Base-by-base conservation (phyloP, 2,888 invertebrate genomes). In the Hoplodrina ambigua region DNA sequence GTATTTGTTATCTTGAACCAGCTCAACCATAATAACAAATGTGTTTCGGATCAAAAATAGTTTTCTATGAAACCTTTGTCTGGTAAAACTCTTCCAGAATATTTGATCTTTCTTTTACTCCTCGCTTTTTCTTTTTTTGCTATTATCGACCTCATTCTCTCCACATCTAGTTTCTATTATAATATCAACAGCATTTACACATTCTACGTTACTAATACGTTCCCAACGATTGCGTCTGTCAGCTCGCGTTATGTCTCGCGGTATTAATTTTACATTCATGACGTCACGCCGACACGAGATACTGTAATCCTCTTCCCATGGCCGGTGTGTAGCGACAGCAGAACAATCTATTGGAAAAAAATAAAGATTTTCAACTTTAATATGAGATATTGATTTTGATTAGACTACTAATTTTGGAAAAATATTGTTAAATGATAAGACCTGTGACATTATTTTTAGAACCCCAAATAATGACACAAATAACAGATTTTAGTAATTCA, bases 211-310 rank as follows among this genome's bases (percentile, higher is more conserved):
- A 74, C 84, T 86, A 90, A 90, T 90, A 86, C 82, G 81, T 89
- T 89, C 85, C 90, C 89, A 89, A 91, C 94, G 91, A 94, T 93
- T 89, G 92, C 76, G 75, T 87, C 92, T 92, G 95, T 95, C 95
- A 84, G 90, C 68, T 85, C 90, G 89, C 81, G 91, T 95, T 93
- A 93, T 89, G 88, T 94, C 90, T 89, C 89, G 83, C 87, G 92
- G 93, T 90, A 94, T 94, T 94, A 94, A 94, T 94, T 94, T 93
- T 92, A 92, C 90, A 95, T 94, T 94, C 94, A 95, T 95, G 94
- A 94, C 94, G 94, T 93, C 94, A 93, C 17, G 8, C 86, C 79
- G 82, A 87, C 86, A 86, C 84, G 80, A 82, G 81, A 85, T 85
- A 84, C 87, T 87, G 86, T 95, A 94, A 95, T 94, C 94, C 92